Conservation (phyloP, 2,797 vertebrate species). For the Pseudochaenichthys georgianus region DNA sequence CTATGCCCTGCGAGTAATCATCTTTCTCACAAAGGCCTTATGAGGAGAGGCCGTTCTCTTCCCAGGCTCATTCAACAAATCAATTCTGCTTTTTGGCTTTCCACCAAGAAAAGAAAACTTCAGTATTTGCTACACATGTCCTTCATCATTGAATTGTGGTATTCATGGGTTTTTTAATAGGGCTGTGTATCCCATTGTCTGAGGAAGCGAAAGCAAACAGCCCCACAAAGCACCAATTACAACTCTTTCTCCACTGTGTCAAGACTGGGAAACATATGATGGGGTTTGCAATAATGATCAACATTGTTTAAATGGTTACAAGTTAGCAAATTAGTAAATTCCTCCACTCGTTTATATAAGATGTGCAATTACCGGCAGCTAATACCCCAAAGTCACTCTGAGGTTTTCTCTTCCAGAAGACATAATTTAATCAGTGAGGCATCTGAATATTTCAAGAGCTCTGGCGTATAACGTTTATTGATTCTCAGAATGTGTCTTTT, state of each 20-base stretch:
- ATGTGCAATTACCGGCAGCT: slow-evolving; percentile 58
- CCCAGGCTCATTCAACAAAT: slow-evolving; percentile 55
- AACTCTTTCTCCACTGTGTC: slow-evolving; percentile 33
- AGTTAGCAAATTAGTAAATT: slow-evolving; percentile 54
- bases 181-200: slow-evolving; percentile 41
- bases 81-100: slow-evolving; percentile 64
- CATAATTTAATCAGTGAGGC: slow-evolving; percentile 66
- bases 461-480: slow-evolving; percentile 59
- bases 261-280: slow-evolving; percentile 31
- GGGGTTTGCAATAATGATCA: slow-evolving; percentile 44
- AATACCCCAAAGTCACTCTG: slow-evolving; percentile 57
- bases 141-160: slow-evolving; percentile 56
- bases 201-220: slow-evolving; percentile 27
- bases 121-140: slow-evolving; percentile 67
- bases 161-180: slow-evolving; percentile 60
- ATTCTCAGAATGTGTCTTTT: slow-evolving; percentile 51
- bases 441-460: slow-evolving; percentile 69
- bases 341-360: slow-evolving; percentile 52
- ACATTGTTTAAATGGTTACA: slow-evolving; percentile 28
- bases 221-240: slow-evolving; percentile 54
- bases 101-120: slow-evolving; percentile 37
- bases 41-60: slow-evolving; percentile 53
- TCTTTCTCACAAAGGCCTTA: slow-evolving; percentile 51
- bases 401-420: slow-evolving; percentile 40
- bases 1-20: slow-evolving; percentile 60